Evolutionary conservation across 2,113 vertebrate genomes (phyloP).

Genomic region (Melanotaenia duboulayi): DNA sequence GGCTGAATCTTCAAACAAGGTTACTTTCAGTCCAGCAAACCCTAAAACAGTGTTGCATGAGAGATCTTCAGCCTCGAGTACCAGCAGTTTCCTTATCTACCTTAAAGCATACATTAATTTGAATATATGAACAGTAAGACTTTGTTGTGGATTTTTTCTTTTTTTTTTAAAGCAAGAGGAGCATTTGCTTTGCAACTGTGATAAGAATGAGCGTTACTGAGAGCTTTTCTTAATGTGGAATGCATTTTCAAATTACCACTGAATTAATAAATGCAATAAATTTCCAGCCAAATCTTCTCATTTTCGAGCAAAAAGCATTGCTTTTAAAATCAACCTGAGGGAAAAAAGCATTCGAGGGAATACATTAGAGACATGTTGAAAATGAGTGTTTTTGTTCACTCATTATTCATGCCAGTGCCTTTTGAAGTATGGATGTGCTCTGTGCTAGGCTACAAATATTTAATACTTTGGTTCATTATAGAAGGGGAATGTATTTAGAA

Average conservation of each 20-base stretch:
- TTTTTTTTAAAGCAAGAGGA: background rate
- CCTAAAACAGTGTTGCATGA: slow-evolving; percentile 5
- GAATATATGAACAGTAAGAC: background rate
- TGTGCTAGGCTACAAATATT: slow-evolving; percentile 39
- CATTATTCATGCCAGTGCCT: slow-evolving; percentile 39
- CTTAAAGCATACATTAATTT: slow-evolving; percentile 14
- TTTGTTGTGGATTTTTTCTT: background rate
- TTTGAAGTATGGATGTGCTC: slow-evolving; percentile 45
- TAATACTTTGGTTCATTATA: slow-evolving; percentile 22
- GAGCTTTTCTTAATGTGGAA: slow-evolving; percentile 38
- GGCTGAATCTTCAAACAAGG: slow-evolving; percentile 51
- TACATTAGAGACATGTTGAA: slow-evolving; percentile 49
- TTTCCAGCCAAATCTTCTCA: slow-evolving; percentile 31
- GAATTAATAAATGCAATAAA: slow-evolving; percentile 44
- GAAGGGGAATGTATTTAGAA: background rate
- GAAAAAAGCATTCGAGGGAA: slow-evolving; percentile 46
- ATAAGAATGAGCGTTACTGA: slow-evolving; percentile 28
- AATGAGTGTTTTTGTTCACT: slow-evolving; percentile 38
- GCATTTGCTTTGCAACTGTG: background rate
- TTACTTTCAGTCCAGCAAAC: slow-evolving; percentile 46
- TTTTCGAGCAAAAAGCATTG: slow-evolving; percentile 21
- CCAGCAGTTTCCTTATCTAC: background rate
- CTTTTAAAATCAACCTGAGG: slow-evolving; percentile 32
- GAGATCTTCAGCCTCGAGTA: background rate
- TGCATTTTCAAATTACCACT: slow-evolving; percentile 33